Conservation (phyloP, 2,113 vertebrate species). For the Callospermophilus lateralis region DNA sequence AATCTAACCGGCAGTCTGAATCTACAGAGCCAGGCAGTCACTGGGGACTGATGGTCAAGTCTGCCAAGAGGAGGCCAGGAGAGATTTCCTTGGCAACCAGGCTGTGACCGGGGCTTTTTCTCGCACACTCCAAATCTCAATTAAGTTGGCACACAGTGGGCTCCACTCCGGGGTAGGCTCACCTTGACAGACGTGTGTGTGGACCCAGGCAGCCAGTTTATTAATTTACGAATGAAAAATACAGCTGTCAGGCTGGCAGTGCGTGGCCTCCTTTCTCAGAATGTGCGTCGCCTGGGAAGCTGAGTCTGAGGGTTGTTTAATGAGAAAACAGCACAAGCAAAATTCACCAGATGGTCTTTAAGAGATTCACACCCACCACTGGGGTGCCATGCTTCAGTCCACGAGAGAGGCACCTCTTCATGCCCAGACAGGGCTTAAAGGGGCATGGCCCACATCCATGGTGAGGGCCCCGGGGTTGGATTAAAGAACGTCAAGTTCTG, state of each 20-base stretch:
- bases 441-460: background rate
- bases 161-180: background rate
- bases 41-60: constrained; percentile 55
- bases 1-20: constrained; percentile 2
- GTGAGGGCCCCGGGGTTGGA: background rate
- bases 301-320: constrained; percentile 37
- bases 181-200: background rate
- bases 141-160: constrained; percentile 9
- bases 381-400: background rate
- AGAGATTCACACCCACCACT: background rate
- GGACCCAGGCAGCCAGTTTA: background rate
- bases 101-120: background rate
- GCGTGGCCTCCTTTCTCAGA: background rate
- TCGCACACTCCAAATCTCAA: constrained; percentile 53
- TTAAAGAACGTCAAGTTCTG: background rate
- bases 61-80: constrained; percentile 23
- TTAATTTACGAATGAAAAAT: constrained; percentile 70
- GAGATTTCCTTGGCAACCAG: constrained; percentile 60
- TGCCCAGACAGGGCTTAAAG: background rate
- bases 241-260: constrained; percentile 36
- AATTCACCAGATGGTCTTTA: constrained; percentile 54
- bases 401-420: background rate
- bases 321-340: constrained; percentile 43
- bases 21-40: constrained; percentile 42
- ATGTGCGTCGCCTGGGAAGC: background rate